These are phyloP conservation scores for Drosophila multiciliata DNA, from an alignment of 2,888 invertebrate species.

Conservation along the genomic window DNA sequence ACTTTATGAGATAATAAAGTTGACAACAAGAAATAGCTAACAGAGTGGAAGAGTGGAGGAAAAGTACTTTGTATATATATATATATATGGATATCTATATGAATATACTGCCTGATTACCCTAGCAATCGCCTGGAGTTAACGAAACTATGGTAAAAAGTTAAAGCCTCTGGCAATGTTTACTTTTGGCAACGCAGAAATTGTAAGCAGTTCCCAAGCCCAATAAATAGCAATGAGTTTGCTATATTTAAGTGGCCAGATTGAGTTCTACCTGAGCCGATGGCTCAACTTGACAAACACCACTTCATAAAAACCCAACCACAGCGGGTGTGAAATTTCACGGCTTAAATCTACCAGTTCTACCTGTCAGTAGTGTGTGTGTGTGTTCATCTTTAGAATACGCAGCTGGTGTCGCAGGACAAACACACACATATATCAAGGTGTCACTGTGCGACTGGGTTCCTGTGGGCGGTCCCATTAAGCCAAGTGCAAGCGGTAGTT, in stretches of 20 bases:
- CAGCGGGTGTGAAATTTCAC: constrained; percentile 77
- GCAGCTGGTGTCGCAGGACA: constrained; percentile 30
- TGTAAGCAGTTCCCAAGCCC: constrained; percentile 6
- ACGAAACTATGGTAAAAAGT: constrained; percentile 30
- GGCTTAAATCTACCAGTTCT: constrained; percentile 45
- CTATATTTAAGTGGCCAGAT: constrained; percentile 36
- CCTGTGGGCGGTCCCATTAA: constrained; percentile 43
- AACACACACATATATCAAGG: constrained; percentile 11
- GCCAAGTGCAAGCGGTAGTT: constrained; percentile 24
- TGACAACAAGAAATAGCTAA: constrained; percentile 57
- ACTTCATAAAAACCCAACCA: constrained; percentile 55
- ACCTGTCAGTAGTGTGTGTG: constrained; percentile 33
- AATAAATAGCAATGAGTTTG: constrained; percentile 40
- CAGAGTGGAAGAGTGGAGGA: neutral
- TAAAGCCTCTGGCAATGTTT: constrained; percentile 36
- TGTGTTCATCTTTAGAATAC: constrained; percentile 1
- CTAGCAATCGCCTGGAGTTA: constrained; percentile 1
- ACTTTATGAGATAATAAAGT: constrained; percentile 64
- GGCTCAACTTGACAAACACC: constrained; percentile 47
- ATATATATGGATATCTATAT: neutral
- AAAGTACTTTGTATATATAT: neutral
- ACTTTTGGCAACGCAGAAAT: constrained; percentile 5
- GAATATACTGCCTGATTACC: constrained; percentile 2
- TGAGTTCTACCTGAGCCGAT: constrained; percentile 28
- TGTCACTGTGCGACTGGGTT: constrained; percentile 14